Base-by-base conservation (phyloP, 2,888 invertebrate genomes). In the Imbricaverruca yamaguchii region DNA sequence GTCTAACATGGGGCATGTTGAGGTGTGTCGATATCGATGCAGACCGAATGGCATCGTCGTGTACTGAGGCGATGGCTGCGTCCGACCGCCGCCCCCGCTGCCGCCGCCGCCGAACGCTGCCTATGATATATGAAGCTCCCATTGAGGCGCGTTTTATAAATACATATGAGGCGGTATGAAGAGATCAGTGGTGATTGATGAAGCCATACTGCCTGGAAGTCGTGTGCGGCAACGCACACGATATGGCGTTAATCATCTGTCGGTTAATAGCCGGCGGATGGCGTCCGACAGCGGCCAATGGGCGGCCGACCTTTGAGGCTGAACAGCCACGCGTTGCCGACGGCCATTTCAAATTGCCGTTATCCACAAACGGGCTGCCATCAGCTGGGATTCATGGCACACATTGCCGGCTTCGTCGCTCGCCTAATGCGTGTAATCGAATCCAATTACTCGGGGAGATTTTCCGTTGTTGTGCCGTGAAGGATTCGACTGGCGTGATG, bases 111-210 rank as follows among this genome's bases (percentile, higher is more conserved):
- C 39, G 39, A 39, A 69, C 15, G 39, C 69, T 39, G 69, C 13
- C 39, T 39, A 39, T 69, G 69, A 69, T 69, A 2, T 69, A 69
- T 69, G 15, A 13, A 13, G 25, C 21, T 21, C 69, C 25, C 12
- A 69, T 69, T 39, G 39, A 25, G 39, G 69, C 15, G 25, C 21
- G 69, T 69, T 69, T 69, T 69, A 39, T 69, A 69, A 69, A 69
- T 69, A 69, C 69, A 69, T 39, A 69, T 39, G 39, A 69, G 69
- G 25, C 69, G 39, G 25, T 39, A 69, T 69, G 69, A 69, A 69
- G 69, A 69, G 25, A 69, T 69, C 69, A 69, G 69, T 39, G 69
- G 21, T 69, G 69, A 69, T 69, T 13, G 39, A 69, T 69, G 25
- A 15, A 69, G 69, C n/a, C n/a, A 65, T n/a, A n/a, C 65, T 23